Evolutionary conservation across 35 echinoderm and acorn worm species (phyloP).

Genomic region (Patiria miniata): DNA sequence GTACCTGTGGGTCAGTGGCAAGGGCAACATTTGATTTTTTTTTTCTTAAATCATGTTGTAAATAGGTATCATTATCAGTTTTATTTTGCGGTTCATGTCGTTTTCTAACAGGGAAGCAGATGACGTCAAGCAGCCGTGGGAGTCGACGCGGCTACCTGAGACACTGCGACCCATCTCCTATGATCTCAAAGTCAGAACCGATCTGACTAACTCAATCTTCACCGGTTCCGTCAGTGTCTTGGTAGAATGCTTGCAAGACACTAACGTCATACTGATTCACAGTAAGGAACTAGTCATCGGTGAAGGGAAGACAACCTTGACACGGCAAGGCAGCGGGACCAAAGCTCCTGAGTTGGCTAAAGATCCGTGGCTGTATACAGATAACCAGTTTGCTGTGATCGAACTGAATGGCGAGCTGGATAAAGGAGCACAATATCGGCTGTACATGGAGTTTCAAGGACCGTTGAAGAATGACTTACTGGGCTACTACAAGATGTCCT

Average conservation of each 20-base stretch:
- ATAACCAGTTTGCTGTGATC: conserved; percentile 73
- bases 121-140: conserved; percentile 19
- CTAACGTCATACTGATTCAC: conserved; percentile 61
- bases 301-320: not conserved
- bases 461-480: conserved; percentile 15
- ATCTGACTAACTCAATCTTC: conserved; percentile 42
- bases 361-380: conserved; percentile 39
- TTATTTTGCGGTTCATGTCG: too few relatives aligned
- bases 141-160: conserved; percentile 50
- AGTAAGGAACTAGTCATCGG: conserved; percentile 45
- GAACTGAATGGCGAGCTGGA: conserved; percentile 54
- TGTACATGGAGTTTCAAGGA: conserved; percentile 54
- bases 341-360: conserved; percentile 12
- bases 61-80: too few relatives aligned
- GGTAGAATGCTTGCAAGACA: conserved; percentile 33
- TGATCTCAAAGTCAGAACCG: conserved; percentile 46
- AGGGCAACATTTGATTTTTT: too few relatives aligned
- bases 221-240: conserved; percentile 28
- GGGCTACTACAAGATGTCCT: conserved; percentile 69
- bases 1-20: too few relatives aligned
- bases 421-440: conserved; percentile 41
- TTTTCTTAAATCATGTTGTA: too few relatives aligned
- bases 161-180: conserved; percentile 49
- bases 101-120: too few relatives aligned
- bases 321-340: not conserved